Evolutionary conservation across 2,797 vertebrate genomes (phyloP).

Genomic region (Malurus splendens): DNA sequence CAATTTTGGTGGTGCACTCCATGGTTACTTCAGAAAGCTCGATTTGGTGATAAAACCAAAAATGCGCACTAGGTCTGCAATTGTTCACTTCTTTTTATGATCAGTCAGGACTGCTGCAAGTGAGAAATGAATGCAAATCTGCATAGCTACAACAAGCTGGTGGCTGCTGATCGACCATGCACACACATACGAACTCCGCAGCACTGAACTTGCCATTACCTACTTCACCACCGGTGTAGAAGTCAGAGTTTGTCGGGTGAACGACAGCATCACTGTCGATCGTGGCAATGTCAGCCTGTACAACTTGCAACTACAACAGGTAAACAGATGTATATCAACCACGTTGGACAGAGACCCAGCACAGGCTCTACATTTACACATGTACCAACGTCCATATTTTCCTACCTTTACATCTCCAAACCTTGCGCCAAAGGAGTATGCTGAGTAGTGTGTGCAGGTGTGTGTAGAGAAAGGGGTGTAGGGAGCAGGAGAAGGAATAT

Average conservation of each 20-base stretch:
- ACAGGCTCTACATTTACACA: slow-evolving; percentile 79
- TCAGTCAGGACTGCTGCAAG: slow-evolving; percentile 74
- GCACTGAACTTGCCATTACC: slow-evolving; percentile 91
- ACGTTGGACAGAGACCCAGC: slow-evolving; percentile 77
- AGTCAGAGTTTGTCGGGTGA: slow-evolving; percentile 98
- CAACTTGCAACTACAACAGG: slow-evolving; percentile 99
- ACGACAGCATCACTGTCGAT: slow-evolving; percentile 98
- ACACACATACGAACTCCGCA: slow-evolving; percentile 77
- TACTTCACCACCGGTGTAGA: slow-evolving; percentile 99
- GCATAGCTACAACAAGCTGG: slow-evolving; percentile 76
- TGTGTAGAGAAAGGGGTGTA: slow-evolving; percentile 69
- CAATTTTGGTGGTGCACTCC: background rate
- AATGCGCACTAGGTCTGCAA: background rate
- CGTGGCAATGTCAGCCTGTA: slow-evolving; percentile 98
- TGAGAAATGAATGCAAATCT: slow-evolving; percentile 76
- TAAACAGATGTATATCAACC: slow-evolving; percentile 84
- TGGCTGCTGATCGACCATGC: slow-evolving; percentile 77
- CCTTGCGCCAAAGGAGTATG: slow-evolving; percentile 68
- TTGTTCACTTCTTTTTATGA: background rate
- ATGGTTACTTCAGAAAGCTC: background rate
- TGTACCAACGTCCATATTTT: slow-evolving; percentile 73
- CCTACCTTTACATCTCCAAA: slow-evolving; percentile 75
- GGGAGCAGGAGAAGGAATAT: slow-evolving; percentile 68
- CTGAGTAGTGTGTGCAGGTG: slow-evolving; percentile 71
- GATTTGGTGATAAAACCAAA: background rate